Evolutionary conservation across 1,140 invertebrate genomes (phyloP).

Genomic region (Asobara japonica): DNA sequence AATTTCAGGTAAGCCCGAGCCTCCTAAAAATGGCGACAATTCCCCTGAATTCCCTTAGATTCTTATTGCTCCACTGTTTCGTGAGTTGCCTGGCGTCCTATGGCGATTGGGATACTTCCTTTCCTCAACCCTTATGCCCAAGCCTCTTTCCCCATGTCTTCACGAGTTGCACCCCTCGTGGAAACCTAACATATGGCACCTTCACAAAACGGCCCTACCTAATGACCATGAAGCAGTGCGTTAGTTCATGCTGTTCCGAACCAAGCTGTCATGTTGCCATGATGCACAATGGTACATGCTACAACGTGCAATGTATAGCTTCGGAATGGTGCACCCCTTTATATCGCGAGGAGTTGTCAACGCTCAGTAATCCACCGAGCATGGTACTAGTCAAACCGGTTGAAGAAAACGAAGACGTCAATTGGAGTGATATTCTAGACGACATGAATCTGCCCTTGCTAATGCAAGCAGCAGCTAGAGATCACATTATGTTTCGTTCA

Average conservation of each 20-base stretch:
- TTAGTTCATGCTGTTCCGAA: conserved; percentile 76
- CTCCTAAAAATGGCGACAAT: not conserved
- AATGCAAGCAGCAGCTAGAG: not conserved
- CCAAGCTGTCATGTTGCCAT: conserved; percentile 81
- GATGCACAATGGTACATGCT: conserved; percentile 79
- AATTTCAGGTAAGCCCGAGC: no score
- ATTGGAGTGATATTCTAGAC: conserved; percentile 69
- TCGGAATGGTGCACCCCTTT: conserved; percentile 77
- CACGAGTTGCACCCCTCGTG: conserved; percentile 60
- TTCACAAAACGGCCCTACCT: conserved; percentile 70
- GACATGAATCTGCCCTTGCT: conserved; percentile 41
- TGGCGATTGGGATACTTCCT: conserved; percentile 47
- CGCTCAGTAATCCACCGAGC: conserved; percentile 69
- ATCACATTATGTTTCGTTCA: not conserved
- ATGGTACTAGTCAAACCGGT: conserved; percentile 82
- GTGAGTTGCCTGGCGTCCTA: conserved; percentile 48
- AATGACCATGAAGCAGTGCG: conserved; percentile 72
- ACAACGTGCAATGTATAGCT: conserved; percentile 76
- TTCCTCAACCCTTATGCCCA: conserved; percentile 52
- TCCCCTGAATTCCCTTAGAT: conserved; percentile 41
- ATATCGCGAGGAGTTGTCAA: conserved; percentile 66
- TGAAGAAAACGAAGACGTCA: conserved; percentile 62
- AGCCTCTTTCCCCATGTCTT: conserved; percentile 54
- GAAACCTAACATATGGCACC: conserved; percentile 71
- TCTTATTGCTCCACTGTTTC: conserved; percentile 49